Evolutionary conservation across 2,113 vertebrate genomes (phyloP).

Genomic region (Hemiscyllium ocellatum): DNA sequence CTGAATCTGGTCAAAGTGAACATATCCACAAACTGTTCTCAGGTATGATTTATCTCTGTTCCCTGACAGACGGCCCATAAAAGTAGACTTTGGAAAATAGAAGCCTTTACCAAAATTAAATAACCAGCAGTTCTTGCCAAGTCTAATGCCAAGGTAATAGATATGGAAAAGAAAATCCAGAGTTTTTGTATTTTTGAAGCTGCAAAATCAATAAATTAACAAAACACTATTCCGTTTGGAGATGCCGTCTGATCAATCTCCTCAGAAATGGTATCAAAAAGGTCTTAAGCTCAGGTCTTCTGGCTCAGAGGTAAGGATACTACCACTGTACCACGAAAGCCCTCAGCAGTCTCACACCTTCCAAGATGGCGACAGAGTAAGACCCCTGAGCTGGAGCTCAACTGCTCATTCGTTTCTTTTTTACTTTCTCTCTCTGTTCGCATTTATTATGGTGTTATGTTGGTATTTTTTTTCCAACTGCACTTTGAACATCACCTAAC

Average conservation of each 20-base stretch:
- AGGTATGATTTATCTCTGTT: background rate
- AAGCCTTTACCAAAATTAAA: background rate
- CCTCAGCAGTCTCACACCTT: no score
- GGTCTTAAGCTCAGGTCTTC: no score
- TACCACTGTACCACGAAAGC: no score
- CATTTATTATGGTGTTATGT: no score
- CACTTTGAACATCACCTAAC: background rate
- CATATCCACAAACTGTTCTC: background rate
- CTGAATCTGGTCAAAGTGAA: background rate
- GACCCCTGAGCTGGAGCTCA: no score
- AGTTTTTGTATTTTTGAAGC: background rate
- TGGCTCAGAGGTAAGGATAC: no score
- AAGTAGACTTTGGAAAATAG: background rate
- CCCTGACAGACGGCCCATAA: background rate
- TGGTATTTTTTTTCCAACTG: background rate
- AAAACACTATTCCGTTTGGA: background rate
- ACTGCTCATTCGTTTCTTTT: no score
- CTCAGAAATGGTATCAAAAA: no score
- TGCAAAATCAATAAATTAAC: background rate
- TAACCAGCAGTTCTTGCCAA: background rate
- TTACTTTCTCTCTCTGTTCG: no score
- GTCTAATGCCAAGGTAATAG: background rate
- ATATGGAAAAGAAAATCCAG: background rate
- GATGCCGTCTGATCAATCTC: no score
- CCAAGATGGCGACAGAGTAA: no score